These are phyloP conservation scores for Leptinotarsa texana DNA, from an alignment of 1,140 invertebrate genomes.

Conservation along the genomic window DNA sequence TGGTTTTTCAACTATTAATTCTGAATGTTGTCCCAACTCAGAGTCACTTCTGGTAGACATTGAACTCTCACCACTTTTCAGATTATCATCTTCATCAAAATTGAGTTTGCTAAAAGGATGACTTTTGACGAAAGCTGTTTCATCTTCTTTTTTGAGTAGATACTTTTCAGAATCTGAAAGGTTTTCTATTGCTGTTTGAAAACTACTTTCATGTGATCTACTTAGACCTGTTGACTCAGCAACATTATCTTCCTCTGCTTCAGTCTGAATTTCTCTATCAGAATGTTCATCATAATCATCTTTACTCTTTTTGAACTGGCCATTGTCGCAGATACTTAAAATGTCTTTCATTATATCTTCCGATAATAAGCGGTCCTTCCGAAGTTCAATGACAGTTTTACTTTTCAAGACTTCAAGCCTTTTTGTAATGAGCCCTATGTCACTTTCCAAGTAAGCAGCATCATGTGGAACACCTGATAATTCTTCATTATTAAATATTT, in stretches of 20 bases:
- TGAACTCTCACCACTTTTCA: background rate
- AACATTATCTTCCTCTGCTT: no score
- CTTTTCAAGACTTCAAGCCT: background rate
- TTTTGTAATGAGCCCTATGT: background rate
- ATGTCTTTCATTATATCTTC: conserved; percentile 25
- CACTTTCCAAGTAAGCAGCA: background rate
- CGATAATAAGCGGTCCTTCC: conserved; percentile 5
- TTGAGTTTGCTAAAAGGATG: background rate
- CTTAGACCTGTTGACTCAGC: background rate
- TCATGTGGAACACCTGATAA: background rate
- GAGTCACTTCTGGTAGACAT: background rate
- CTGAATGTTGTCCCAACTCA: no score
- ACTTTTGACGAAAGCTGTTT: background rate
- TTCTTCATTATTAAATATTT: conserved; percentile 6
- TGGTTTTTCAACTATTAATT: background rate
- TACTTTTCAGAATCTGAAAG: background rate
- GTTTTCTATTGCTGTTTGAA: background rate
- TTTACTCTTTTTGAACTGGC: background rate
- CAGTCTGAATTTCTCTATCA: background rate
- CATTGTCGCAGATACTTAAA: background rate
- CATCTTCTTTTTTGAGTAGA: background rate
- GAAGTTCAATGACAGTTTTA: conserved; percentile 13
- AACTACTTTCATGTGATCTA: background rate
- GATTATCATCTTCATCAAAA: background rate
- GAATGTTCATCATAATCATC: background rate